A percentile compares a stretch with the other conserved stretches of the same genome.
Conservation (phyloP, 2,888 invertebrate species). For the Embidobia sp. region DNA sequence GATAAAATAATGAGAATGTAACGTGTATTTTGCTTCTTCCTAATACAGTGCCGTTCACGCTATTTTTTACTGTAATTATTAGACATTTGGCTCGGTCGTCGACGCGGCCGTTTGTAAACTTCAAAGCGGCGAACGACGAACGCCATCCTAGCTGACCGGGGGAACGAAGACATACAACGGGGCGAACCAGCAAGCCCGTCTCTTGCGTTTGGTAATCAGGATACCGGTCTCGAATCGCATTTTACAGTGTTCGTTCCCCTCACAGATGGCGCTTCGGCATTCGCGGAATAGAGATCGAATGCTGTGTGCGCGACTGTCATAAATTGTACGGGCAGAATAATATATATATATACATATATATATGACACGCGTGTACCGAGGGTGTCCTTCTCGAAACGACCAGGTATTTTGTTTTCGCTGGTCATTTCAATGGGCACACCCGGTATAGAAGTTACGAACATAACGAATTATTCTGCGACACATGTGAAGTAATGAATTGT, state of each 20-base stretch:
- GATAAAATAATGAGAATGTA: slow-evolving; percentile 79
- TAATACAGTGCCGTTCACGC: slow-evolving; percentile 82
- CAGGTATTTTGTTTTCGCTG: slow-evolving; percentile 4
- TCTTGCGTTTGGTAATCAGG: too few relatives aligned
- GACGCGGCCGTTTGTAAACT: slow-evolving; percentile 66
- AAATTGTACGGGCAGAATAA: slow-evolving; percentile 47
- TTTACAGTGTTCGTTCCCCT: neutral
- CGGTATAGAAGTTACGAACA: slow-evolving; percentile 21
- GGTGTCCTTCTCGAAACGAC: neutral
- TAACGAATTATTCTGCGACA: slow-evolving; percentile 58
- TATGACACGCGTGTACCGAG: slow-evolving; percentile 1
- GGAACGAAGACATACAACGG: slow-evolving; percentile 4
- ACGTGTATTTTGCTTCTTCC: slow-evolving; percentile 81
- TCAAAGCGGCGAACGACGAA: slow-evolving; percentile 69
- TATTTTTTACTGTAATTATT: slow-evolving; percentile 81
- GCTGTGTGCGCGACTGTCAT: slow-evolving; percentile 51
- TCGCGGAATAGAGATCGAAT: slow-evolving; percentile 40
- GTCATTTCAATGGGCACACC: slow-evolving; percentile 5
- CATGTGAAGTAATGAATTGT: slow-evolving; percentile 59
- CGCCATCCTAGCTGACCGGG: slow-evolving; percentile 63
- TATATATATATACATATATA: slow-evolving; percentile 40
- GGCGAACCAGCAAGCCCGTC: neutral
- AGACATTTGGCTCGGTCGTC: slow-evolving; percentile 60
- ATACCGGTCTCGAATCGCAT: too few relatives aligned
- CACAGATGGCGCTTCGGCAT: slow-evolving; percentile 34